Evolutionary conservation across 2,113 vertebrate species (phyloP).

Genomic region (Nycticorax nycticorax): DNA sequence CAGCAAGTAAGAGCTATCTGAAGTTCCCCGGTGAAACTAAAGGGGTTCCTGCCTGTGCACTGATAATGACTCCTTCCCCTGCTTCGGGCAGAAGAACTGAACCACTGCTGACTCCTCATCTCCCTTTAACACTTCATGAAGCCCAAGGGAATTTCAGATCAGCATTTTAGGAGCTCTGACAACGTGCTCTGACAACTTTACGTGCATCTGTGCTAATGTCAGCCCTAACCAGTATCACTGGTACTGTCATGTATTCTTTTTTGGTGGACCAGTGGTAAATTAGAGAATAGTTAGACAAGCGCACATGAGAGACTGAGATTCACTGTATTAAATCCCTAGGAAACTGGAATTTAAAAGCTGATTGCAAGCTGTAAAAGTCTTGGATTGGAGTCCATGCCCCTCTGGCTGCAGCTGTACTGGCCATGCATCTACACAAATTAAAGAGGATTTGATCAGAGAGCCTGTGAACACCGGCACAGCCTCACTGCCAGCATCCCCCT

Average conservation of each 20-base stretch:
- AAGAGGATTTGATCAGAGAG: neutral
- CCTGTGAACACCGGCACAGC: neutral
- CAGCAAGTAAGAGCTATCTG: neutral
- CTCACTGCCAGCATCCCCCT: neutral
- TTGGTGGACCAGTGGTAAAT: neutral
- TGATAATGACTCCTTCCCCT: neutral
- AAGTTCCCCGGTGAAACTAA: neutral
- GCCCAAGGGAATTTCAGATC: no score
- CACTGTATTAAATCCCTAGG: neutral
- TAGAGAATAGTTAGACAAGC: neutral
- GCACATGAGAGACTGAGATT: neutral
- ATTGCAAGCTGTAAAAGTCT: neutral
- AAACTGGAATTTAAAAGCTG: neutral
- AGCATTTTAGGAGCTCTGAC: no score
- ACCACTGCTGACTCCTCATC: no score
- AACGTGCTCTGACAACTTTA: neutral
- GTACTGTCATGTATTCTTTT: neutral
- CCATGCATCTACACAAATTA: neutral
- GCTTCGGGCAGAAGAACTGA: neutral
- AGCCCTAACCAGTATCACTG: neutral
- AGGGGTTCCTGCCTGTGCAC: neutral
- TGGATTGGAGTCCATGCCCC: neutral
- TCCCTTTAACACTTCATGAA: no score
- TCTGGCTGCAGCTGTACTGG: neutral
- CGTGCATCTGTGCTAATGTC: neutral